Evolutionary conservation across 2,888 invertebrate genomes (phyloP).

Genomic region (Pammene aurita): DNA sequence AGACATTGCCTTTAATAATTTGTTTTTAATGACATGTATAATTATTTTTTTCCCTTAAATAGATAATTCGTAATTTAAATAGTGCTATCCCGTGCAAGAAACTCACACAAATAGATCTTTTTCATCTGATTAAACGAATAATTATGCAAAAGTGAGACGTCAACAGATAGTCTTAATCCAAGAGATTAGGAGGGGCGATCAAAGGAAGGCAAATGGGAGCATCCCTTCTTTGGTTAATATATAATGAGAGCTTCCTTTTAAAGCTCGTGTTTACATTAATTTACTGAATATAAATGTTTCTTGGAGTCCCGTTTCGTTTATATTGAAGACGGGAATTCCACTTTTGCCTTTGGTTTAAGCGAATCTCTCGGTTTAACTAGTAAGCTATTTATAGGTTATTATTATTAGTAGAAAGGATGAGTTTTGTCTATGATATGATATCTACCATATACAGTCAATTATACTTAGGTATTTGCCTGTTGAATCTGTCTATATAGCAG

Average conservation of each 20-base stretch:
- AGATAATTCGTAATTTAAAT: too few relatives aligned
- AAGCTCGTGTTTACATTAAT: constrained; percentile 76
- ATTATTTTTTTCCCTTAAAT: too few relatives aligned
- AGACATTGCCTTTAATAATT: too few relatives aligned
- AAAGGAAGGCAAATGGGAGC: constrained; percentile 66
- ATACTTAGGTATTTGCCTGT: too few relatives aligned
- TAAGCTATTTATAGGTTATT: background rate
- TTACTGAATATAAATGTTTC: constrained; percentile 62
- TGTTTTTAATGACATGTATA: too few relatives aligned
- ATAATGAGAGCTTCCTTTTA: constrained; percentile 73
- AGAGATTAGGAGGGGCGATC: constrained; percentile 71
- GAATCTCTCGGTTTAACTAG: background rate
- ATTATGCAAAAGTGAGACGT: constrained; percentile 75
- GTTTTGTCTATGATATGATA: too few relatives aligned
- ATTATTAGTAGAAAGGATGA: too few relatives aligned
- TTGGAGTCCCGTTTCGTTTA: constrained; percentile 45
- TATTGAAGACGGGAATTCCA: constrained; percentile 31
- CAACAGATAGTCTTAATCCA: constrained; percentile 69
- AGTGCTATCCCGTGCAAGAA: constrained; percentile 19
- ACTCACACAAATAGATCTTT: constrained; percentile 67
- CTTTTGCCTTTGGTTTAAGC: constrained; percentile 7
- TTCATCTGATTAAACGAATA: constrained; percentile 67
- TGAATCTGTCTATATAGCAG: too few relatives aligned
- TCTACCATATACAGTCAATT: too few relatives aligned
- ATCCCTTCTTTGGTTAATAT: constrained; percentile 75